Conservation (phyloP, 2,113 vertebrate genomes). For the Aepyceros melampus region DNA sequence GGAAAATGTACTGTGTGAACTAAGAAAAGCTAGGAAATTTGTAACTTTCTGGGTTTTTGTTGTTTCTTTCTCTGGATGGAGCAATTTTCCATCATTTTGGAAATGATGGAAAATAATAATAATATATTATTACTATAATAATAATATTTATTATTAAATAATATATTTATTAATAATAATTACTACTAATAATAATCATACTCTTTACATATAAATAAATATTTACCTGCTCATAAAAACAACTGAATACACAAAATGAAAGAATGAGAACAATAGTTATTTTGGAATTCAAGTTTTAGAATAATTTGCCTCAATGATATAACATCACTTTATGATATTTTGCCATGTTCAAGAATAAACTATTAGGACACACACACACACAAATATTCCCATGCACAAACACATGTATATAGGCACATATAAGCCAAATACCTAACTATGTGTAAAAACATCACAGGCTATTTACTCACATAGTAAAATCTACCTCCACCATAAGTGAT, state of each 20-base stretch:
- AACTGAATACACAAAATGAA: not conserved
- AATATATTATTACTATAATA: too few relatives aligned
- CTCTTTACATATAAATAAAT: not conserved
- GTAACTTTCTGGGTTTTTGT: not conserved
- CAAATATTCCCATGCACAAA: not conserved
- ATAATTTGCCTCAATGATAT: not conserved
- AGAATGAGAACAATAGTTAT: not conserved
- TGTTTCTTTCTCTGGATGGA: not conserved
- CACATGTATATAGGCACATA: not conserved
- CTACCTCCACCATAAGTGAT: not conserved
- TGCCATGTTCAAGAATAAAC: not conserved
- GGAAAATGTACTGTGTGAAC: not conserved
- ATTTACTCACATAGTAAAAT: not conserved
- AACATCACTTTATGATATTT: not conserved
- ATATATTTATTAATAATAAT: too few relatives aligned
- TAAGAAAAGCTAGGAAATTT: not conserved
- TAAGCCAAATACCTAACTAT: not conserved
- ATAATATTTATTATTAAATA: too few relatives aligned
- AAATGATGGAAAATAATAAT: too few relatives aligned
- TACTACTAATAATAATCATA: constrained; percentile 31
- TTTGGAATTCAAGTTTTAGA: constrained; percentile 22
- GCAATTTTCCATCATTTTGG: not conserved
- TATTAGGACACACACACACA: not conserved
- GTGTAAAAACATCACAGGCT: not conserved
- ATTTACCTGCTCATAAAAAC: not conserved